phyloP scores from a whole-genome alignment of 2,113 vertebrate genomes.

The Aptenodytes forsteri region DNA sequence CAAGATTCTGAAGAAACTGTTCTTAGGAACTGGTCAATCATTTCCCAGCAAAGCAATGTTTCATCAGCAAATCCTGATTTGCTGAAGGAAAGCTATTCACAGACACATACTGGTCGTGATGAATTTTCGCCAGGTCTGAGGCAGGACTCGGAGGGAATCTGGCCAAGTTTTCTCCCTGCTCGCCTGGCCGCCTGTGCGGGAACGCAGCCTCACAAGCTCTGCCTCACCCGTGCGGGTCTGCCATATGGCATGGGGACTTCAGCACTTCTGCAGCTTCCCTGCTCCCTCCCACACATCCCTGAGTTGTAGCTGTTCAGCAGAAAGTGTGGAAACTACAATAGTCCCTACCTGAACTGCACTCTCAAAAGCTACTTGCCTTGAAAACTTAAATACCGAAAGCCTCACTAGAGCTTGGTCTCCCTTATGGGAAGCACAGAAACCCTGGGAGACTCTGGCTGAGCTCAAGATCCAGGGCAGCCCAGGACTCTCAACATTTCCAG shows the following conservation, averaged over 20 bases:
- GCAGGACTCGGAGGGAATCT: background rate
- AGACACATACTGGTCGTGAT: background rate
- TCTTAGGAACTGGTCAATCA: background rate
- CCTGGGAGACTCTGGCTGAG: background rate
- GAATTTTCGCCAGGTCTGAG: background rate
- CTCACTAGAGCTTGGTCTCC: background rate
- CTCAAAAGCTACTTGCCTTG: background rate
- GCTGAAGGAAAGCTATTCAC: background rate
- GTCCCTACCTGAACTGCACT: background rate
- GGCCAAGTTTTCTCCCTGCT: background rate
- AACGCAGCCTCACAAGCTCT: background rate
- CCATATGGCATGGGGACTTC: background rate
- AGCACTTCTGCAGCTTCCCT: background rate
- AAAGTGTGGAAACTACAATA: background rate
- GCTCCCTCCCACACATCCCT: background rate
- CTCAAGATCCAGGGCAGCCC: background rate
- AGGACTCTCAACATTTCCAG: background rate
- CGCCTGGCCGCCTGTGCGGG: background rate
- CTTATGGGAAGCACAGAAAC: background rate
- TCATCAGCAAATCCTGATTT: background rate
- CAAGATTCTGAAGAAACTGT: background rate
- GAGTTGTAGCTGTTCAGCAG: background rate
- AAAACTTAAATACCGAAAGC: background rate
- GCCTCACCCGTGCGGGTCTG: accelerated
- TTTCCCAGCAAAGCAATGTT: background rate